A percentile compares a stretch with the other conserved stretches of the same genome.
Evolutionary conservation across 2,888 invertebrate genomes (phyloP).

Genomic region (Apotomis capreana): DNA sequence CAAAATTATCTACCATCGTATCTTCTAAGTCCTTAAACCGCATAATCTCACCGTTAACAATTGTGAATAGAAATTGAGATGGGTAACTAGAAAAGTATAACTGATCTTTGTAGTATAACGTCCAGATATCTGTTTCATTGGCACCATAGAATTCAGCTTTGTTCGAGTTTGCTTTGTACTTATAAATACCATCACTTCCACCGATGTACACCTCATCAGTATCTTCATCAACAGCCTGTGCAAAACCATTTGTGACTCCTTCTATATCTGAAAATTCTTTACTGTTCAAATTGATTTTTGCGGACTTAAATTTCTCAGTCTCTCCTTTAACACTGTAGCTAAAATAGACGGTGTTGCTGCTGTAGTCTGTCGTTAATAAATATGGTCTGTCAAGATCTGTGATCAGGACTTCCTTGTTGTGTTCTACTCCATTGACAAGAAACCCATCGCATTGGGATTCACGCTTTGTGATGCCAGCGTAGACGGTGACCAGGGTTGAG

Average conservation of each 20-base stretch:
- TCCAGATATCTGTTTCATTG: conserved; percentile 63
- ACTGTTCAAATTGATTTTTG: conserved; percentile 22
- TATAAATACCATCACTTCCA: conserved; percentile 23
- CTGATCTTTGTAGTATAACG: conserved; percentile 63
- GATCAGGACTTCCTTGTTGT: conserved; percentile 22
- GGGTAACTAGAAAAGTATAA: conserved; percentile 67
- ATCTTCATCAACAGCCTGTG: conserved; percentile 14
- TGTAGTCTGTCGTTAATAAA: conserved; percentile 7
- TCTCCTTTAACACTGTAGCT: conserved; percentile 12
- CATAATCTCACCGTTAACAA: conserved; percentile 53
- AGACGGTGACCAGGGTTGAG: conserved; percentile 21
- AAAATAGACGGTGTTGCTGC: conserved; percentile 23
- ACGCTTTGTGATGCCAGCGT: conserved; percentile 16
- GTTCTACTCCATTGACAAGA: neutral
- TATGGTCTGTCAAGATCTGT: conserved; percentile 25
- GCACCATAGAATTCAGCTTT: conserved; percentile 57
- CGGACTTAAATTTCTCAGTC: conserved; percentile 9
- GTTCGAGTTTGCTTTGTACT: conserved; percentile 55
- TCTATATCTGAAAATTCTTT: conserved; percentile 24
- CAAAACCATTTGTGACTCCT: conserved; percentile 21
- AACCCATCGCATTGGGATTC: conserved; percentile 13
- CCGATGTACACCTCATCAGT: conserved; percentile 27
- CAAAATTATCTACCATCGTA: conserved; percentile 67
- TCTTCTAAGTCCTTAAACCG: conserved; percentile 68
- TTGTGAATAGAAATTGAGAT: conserved; percentile 61